Base-by-base conservation (phyloP, 2,888 invertebrate genomes). In the Aplocera efformata region DNA sequence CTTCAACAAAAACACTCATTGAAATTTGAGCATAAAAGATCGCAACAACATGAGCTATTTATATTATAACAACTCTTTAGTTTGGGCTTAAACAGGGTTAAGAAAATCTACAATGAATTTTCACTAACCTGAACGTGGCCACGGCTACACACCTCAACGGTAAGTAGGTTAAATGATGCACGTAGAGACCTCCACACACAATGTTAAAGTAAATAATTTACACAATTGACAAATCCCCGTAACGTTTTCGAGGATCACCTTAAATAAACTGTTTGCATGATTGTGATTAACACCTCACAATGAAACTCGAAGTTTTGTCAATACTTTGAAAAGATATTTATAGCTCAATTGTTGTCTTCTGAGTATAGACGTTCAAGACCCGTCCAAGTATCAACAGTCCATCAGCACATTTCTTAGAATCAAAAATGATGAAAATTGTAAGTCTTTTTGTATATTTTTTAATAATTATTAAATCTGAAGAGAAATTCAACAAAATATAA, bases 281-380 rank as follows among this genome's bases (percentile, higher is more conserved):
- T 79, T 77, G 72, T 85, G 76, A 84, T 88, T 88, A 86, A 75
- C 86, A 88, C 86, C 83, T 88, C 57, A 67, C 81, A 83, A 79
- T 81, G 82, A 70, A 75, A 83, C 79, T 72, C 75, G 79, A 77
- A 80, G 64, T 58, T 79, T 72, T 83, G 84, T 81, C 74, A 81
- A 83, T 67, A 81, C 66, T 60, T 62, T 65, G 68, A 64, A 66
- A 66, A 33, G 59, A 78, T 88, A 88, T 86, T 88, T 86, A 86
- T 79, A 85, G 71, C 78, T 53, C 63, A 64, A 58, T 50, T 63
- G 33, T 59, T 54, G 52, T 51, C 64, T 69, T 64, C 63, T 56
- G 58, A 63, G 63, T 62, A 78, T 76, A 85, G 74, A 78, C 75
- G 74, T 72, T 71, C 74, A 67, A 80, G 72, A 72, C 47, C 73